phyloP scores from a whole-genome alignment of 2,113 vertebrate genomes.

The Callopanchax toddi region DNA sequence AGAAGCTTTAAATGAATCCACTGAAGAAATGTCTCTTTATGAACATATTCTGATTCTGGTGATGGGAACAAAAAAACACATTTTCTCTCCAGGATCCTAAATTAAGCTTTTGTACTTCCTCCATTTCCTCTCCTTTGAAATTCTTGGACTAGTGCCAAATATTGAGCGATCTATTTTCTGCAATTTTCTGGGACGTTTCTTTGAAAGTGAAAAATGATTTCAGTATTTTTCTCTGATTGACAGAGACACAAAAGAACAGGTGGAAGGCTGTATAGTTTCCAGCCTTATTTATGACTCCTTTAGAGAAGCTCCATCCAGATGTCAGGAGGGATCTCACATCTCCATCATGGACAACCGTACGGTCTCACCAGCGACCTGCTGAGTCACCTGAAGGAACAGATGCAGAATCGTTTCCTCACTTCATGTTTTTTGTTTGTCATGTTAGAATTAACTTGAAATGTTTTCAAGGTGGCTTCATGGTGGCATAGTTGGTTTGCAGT shows the following conservation, averaged over 20 bases:
- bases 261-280: neutral
- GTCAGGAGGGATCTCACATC: neutral
- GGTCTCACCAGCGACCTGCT: too few relatives aligned
- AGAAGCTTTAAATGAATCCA: slow-evolving; percentile 9
- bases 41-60: neutral
- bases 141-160: neutral
- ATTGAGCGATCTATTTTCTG: neutral
- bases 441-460: too few relatives aligned
- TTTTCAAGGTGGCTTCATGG: too few relatives aligned
- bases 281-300: too few relatives aligned
- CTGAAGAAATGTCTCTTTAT: neutral
- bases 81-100: neutral
- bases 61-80: neutral
- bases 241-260: neutral
- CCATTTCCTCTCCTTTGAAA: neutral
- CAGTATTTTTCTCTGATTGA: neutral
- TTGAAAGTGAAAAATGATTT: neutral
- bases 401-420: too few relatives aligned
- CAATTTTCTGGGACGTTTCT: slow-evolving; percentile 1
- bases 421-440: too few relatives aligned
- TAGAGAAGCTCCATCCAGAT: too few relatives aligned
- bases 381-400: too few relatives aligned
- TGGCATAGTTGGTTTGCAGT: too few relatives aligned
- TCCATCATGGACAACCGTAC: neutral
- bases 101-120: neutral